Percentiles rank a stretch among this genome's conserved stretches.
Evolutionary conservation across 2,888 invertebrate species (phyloP).

Genomic region (Tolmerus cingulatus): DNA sequence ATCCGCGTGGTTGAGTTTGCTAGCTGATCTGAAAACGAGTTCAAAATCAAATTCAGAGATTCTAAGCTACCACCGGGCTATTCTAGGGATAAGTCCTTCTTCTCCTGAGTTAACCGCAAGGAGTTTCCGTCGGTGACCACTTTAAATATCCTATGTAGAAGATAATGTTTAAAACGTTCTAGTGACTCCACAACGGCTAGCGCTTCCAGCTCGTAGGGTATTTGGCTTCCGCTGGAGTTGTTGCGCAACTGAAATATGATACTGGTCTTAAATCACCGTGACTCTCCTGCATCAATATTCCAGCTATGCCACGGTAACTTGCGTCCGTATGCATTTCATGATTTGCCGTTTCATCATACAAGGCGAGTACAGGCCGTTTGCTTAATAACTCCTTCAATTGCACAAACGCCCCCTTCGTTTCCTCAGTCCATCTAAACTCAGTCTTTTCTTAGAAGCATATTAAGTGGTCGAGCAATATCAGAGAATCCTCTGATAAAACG

Average conservation of each 20-base stretch:
- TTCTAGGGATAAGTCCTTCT: background rate
- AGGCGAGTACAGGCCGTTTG: background rate
- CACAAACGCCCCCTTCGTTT: background rate
- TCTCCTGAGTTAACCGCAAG: background rate
- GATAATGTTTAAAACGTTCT: background rate
- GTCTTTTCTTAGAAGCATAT: background rate
- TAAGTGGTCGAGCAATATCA: background rate
- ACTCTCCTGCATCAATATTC: background rate
- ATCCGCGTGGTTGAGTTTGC: background rate
- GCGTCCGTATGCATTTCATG: background rate
- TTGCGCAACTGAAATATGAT: background rate
- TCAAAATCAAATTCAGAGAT: background rate
- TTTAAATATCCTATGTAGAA: background rate
- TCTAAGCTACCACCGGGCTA: background rate
- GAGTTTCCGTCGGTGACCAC: background rate
- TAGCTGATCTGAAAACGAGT: background rate
- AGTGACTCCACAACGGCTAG: background rate
- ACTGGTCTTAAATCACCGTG: background rate
- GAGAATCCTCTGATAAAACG: background rate
- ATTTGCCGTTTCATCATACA: background rate
- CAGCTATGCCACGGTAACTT: background rate
- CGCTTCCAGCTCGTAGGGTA: background rate
- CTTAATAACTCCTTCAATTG: background rate
- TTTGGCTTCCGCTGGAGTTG: background rate
- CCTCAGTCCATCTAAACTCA: background rate